These are phyloP conservation scores for Pelochelys cantorii DNA, from an alignment of 2,797 vertebrate species.

Conservation along the genomic window DNA sequence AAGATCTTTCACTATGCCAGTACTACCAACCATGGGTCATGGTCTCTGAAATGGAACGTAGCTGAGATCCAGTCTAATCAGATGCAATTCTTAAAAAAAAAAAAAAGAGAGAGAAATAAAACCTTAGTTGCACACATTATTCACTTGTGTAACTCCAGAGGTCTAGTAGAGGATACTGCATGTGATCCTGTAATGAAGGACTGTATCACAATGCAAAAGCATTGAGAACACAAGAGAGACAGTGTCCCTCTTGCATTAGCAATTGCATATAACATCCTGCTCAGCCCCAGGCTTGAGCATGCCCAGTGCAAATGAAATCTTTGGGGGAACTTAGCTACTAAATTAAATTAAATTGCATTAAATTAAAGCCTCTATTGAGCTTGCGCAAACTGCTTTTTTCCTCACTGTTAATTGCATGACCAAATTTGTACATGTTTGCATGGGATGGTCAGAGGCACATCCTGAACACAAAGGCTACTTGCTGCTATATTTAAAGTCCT, in stretches of 20 bases:
- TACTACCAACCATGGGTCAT: fast-evolving
- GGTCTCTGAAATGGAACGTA: background rate
- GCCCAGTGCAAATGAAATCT: background rate
- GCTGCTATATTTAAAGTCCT: background rate
- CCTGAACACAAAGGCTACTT: background rate
- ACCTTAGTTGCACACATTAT: too few species aligned
- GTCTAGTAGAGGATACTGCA: background rate
- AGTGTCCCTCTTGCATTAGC: background rate
- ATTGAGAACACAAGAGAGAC: background rate
- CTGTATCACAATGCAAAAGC: background rate
- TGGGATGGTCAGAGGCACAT: background rate
- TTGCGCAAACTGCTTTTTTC: background rate
- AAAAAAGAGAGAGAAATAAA: too few species aligned
- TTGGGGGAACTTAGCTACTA: background rate
- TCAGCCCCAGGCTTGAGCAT: background rate
- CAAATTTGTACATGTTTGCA: background rate
- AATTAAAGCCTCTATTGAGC: background rate
- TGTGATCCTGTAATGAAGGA: background rate
- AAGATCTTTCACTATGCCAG: background rate
- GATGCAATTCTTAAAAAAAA: too few species aligned
- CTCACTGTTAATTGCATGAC: background rate
- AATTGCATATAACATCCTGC: background rate
- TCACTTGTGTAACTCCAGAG: background rate
- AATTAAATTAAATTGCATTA: background rate
- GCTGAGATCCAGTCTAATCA: background rate